Evolutionary conservation across 2,113 vertebrate genomes (phyloP).

Genomic region (Datnioides undecimradiatus): DNA sequence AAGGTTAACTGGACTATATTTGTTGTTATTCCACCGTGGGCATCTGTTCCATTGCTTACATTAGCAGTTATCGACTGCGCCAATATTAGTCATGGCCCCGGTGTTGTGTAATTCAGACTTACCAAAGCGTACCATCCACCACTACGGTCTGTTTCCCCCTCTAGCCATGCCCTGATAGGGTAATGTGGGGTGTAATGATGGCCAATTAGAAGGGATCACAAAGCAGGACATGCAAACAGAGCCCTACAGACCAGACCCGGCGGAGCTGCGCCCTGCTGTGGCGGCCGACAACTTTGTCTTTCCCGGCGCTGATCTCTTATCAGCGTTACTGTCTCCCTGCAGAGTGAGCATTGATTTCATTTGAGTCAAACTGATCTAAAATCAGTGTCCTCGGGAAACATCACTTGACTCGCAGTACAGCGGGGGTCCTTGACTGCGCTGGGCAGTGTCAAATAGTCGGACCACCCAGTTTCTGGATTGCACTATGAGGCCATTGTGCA

Average conservation of each 20-base stretch:
- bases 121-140: constrained; percentile 81
- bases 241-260: constrained; percentile 54
- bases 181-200: constrained; percentile 85
- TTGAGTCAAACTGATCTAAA: constrained; percentile 34
- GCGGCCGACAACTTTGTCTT: constrained; percentile 27
- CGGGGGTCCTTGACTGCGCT: constrained; percentile 1
- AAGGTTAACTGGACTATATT: constrained; percentile 81
- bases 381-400: constrained; percentile 23
- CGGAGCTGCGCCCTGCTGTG: constrained; percentile 40
- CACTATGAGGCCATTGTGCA: constrained; percentile 65
- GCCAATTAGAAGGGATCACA: constrained; percentile 84
- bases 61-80: constrained; percentile 80
- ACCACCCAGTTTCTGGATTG: constrained; percentile 66
- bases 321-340: not conserved
- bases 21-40: constrained; percentile 74
- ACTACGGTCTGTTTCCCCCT: constrained; percentile 83
- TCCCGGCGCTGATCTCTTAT: constrained; percentile 48
- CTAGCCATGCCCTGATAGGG: constrained; percentile 77
- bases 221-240: constrained; percentile 82
- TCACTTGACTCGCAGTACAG: not conserved
- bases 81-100: constrained; percentile 82
- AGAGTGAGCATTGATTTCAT: constrained; percentile 9
- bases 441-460: constrained; percentile 49
- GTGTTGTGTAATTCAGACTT: constrained; percentile 84
- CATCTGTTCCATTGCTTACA: constrained; percentile 82